These are phyloP conservation scores for Popillia japonica DNA, from an alignment of 1,140 invertebrate species.

Conservation along the genomic window DNA sequence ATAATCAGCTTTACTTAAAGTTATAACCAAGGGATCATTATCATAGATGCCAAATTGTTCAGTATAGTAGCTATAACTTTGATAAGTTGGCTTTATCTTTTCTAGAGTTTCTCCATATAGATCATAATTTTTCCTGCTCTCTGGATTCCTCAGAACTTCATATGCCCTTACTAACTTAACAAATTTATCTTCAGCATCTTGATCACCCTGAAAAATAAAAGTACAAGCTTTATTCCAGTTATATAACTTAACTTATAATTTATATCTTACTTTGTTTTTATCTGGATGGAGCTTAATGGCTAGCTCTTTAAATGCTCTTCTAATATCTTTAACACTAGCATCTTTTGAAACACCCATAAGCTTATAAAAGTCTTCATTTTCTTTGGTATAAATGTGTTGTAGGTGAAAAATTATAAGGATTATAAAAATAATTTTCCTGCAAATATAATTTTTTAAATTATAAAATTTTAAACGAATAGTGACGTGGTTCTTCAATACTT, in stretches of 20 bases:
- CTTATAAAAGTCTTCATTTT: slow-evolving; percentile 66
- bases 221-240: too few species aligned
- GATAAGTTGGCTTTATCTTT: slow-evolving; percentile 69
- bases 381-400: slow-evolving; percentile 23
- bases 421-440: not conserved
- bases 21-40: slow-evolving; percentile 83
- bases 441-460: not conserved
- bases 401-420: not conserved
- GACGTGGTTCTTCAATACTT: not conserved
- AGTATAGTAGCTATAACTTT: slow-evolving; percentile 84
- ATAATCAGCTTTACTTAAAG: slow-evolving; percentile 77
- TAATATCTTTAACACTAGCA: slow-evolving; percentile 78
- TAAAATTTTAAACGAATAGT: not conserved
- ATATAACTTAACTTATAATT: not conserved
- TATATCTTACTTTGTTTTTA: slow-evolving; percentile 77
- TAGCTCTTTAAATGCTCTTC: slow-evolving; percentile 83
- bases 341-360: slow-evolving; percentile 74
- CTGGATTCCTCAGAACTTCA: slow-evolving; percentile 85
- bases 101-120: slow-evolving; percentile 78
- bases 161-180: slow-evolving; percentile 82
- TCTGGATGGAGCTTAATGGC: slow-evolving; percentile 84
- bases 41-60: slow-evolving; percentile 90
- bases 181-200: slow-evolving; percentile 78
- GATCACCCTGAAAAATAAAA: slow-evolving; percentile 68
- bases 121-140: slow-evolving; percentile 82